Percentiles rank a stretch among this genome's conserved stretches.
Conservation (phyloP, 1,140 invertebrate genomes). For the Oedothorax gibbosus region DNA sequence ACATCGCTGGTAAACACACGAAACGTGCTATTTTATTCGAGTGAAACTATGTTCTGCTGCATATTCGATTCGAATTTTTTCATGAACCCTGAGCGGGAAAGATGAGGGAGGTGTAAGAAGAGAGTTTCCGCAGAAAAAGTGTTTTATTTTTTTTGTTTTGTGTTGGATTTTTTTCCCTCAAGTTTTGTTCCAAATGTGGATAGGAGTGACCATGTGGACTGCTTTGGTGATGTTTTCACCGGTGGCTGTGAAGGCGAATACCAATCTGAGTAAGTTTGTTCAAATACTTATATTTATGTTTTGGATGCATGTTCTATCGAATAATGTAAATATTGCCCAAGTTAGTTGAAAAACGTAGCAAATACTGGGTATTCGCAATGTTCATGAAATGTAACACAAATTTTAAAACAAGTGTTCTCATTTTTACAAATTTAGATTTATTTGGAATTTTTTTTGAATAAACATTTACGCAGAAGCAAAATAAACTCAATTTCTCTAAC, state of each 20-base stretch:
- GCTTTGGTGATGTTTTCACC: slow-evolving; percentile 38
- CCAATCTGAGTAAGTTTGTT: slow-evolving; percentile 41
- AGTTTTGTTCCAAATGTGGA: slow-evolving; percentile 22
- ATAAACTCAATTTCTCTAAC: no score
- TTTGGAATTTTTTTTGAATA: no score
- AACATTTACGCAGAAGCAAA: no score
- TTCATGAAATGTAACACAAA: no score
- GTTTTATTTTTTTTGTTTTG: not conserved
- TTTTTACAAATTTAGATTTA: no score
- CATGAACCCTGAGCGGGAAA: slow-evolving; percentile 11
- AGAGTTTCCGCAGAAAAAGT: slow-evolving; percentile 5
- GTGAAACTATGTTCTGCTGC: slow-evolving; percentile 11
- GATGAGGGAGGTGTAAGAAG: not conserved
- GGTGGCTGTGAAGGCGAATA: slow-evolving; percentile 28
- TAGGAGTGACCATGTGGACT: slow-evolving; percentile 38
- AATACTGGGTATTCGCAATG: no score
- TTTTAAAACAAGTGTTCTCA: no score
- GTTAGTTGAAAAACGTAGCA: no score
- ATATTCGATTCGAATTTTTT: slow-evolving; percentile 29
- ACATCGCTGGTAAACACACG: slow-evolving; percentile 13
- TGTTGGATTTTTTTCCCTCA: slow-evolving; percentile 4
- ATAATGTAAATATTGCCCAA: no score
- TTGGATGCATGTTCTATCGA: no score
- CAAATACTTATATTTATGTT: not conserved
- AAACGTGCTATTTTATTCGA: not conserved